A percentile compares a stretch with the other conserved stretches of the same genome.
phyloP scores from a whole-genome alignment of 2,888 invertebrate genomes.

The Helleia helle region DNA sequence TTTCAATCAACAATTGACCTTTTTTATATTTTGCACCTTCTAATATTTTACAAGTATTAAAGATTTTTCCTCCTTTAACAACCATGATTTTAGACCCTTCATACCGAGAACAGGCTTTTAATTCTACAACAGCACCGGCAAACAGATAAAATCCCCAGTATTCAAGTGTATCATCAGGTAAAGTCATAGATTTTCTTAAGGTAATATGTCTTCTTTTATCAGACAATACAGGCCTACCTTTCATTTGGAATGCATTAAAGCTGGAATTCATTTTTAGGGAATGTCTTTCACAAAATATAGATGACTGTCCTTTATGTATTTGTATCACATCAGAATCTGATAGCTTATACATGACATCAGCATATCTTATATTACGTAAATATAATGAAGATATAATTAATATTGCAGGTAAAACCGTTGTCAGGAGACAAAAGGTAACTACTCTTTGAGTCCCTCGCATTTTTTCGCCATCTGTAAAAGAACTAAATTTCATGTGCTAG shows the following conservation, averaged over 20 bases:
- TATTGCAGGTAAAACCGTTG: constrained; percentile 81
- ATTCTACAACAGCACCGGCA: constrained; percentile 82
- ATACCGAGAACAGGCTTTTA: constrained; percentile 86
- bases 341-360: constrained; percentile 84
- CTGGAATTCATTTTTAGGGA: constrained; percentile 82
- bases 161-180: constrained; percentile 89
- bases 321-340: constrained; percentile 90
- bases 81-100: constrained; percentile 86
- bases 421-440: constrained; percentile 83
- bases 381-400: constrained; percentile 85
- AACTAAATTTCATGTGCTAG: not conserved
- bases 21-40: constrained; percentile 80
- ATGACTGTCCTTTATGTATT: constrained; percentile 86
- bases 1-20: constrained; percentile 73
- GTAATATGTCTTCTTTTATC: constrained; percentile 81
- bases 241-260: constrained; percentile 83
- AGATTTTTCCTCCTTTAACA: constrained; percentile 84
- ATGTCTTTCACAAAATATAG: constrained; percentile 87
- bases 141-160: constrained; percentile 92
- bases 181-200: constrained; percentile 85
- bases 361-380: constrained; percentile 82
- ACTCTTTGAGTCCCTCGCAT: constrained; percentile 89
- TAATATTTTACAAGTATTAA: constrained; percentile 84
- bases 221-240: constrained; percentile 79
- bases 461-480: constrained; percentile 76